A percentile compares a stretch with the other conserved stretches of the same genome.
Conservation (phyloP, 1,140 invertebrate species). For the Cyclargus thomasi region DNA sequence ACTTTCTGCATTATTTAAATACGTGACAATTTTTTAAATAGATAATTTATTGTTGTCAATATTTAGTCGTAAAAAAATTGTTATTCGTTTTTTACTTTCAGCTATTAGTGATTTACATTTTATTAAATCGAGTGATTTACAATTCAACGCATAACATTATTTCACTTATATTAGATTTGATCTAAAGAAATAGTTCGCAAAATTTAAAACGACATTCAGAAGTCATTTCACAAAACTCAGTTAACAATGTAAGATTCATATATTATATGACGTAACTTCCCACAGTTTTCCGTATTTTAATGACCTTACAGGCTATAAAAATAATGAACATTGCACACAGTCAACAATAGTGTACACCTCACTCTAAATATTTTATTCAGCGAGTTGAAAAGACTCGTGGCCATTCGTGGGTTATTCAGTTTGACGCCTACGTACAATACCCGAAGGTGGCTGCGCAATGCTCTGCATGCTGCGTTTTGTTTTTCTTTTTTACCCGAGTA, state of each 20-base stretch:
- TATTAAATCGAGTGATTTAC: no score
- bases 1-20: no score
- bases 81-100: no score
- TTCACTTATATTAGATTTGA: no score
- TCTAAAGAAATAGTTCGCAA: no score
- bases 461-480: not conserved
- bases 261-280: not conserved
- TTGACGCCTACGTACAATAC: constrained; percentile 22
- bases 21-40: no score
- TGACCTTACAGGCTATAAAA: not conserved
- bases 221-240: no score
- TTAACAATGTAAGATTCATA: not conserved
- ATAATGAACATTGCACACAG: not conserved
- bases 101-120: no score
- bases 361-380: constrained; percentile 34
- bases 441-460: not conserved
- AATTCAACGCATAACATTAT: no score
- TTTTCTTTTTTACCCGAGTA: not conserved
- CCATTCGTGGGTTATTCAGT: constrained; percentile 33
- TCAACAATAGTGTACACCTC: constrained; percentile 13
- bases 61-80: no score
- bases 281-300: not conserved
- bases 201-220: no score
- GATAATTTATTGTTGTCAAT: no score
- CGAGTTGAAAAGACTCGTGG: constrained; percentile 29